Base-by-base conservation (phyloP, 2,888 invertebrate species). In the Sicus ferrugineus region DNA sequence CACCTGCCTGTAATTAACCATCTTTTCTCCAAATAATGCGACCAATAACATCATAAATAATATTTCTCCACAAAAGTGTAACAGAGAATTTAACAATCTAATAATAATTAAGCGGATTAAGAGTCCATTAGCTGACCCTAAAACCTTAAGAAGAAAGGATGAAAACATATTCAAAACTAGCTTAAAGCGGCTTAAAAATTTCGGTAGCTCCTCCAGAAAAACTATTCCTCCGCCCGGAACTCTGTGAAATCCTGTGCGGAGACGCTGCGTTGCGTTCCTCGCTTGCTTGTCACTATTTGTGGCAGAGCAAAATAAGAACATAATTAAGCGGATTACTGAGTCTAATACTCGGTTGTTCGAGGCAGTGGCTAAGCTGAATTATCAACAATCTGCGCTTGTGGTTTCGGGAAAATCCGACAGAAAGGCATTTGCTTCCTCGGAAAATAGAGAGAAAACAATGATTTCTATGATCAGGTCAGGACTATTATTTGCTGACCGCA, bases 171-270 rank as follows among this genome's bases (percentile, higher is more conserved):
- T 54, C 26, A 16, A 54, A 46, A 54, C 7, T 23, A 16, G n/a
- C 9, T 46, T 19, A 11, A 54, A 54, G 23, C 54, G 54, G 54
- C 54, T 54, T 54, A 54, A 21, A 42, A 26, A 54, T 23, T 54
- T 54, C 16, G 9, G n/a, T 46, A 6, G 46, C 19, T 46, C 4
- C 46, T 4, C 4, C 6, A n/a, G n/a, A 46, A 46, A n/a, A 46
- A n/a, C 19, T 46, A 46, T 46, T 9, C 46, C n/a, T 46, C 19
- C n/a, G n/a, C 3, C n/a, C 46, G 14, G 46, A 46, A 23, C 9
- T 52, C 21, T 23, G 21, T 52, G 19, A 5, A 21, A 21, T 14
- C 3, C 9, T 23, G 4, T n/a, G n/a, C 14, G 5, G 19, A 52
- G 21, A 21, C 52, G 52, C 52, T 23, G 5, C 52, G 4, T 11